Evolutionary conservation across 2,113 vertebrate species (phyloP).

Genomic region (Limnothrissa miodon): DNA sequence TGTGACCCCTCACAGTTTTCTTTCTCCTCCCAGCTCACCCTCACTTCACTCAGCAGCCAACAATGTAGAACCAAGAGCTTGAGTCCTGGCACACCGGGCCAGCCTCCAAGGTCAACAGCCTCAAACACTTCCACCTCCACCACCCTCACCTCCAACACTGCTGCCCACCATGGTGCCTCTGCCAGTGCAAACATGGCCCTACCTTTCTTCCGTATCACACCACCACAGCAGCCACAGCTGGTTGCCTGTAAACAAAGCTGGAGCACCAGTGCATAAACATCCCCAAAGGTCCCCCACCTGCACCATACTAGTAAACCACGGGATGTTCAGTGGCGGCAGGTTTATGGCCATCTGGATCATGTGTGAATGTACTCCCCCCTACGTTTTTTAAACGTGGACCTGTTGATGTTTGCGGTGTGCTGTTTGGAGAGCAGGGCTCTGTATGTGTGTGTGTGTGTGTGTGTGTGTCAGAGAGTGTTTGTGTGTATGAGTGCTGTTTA

Average conservation of each 20-base stretch:
- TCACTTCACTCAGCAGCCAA: conserved; percentile 20
- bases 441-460: neutral
- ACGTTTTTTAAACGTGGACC: neutral
- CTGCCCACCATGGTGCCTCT: neutral
- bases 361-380: neutral
- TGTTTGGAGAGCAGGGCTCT: neutral
- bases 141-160: neutral
- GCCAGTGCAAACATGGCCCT: neutral
- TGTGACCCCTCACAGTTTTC: neutral
- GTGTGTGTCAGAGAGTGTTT: neutral
- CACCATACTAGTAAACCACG: neutral
- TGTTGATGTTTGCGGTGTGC: neutral
- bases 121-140: neutral
- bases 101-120: conserved; percentile 35
- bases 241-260: neutral
- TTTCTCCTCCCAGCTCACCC: neutral
- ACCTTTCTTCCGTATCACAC: neutral
- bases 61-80: neutral
- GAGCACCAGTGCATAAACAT: conserved; percentile 9
- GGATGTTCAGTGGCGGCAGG: neutral
- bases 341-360: neutral
- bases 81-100: neutral
- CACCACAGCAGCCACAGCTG: neutral
- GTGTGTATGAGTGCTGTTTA: neutral
- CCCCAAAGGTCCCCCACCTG: neutral